Percentiles rank a stretch among this genome's conserved stretches.
These are phyloP conservation scores for Sebastes minor DNA, from an alignment of 2,797 vertebrate species.

Conservation along the genomic window DNA sequence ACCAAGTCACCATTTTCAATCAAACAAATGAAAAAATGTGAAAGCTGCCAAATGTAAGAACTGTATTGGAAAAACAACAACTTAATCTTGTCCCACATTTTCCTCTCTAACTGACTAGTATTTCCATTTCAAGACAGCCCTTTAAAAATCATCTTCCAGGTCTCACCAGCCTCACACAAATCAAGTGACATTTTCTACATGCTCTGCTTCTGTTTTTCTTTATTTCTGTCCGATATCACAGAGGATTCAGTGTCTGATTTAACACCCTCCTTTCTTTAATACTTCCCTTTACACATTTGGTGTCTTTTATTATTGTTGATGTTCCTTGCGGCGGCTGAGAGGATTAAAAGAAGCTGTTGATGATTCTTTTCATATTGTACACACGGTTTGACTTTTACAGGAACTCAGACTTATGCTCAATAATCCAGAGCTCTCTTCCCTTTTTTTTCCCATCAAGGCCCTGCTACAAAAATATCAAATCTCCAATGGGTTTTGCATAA, in stretches of 20 bases:
- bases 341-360: conserved; percentile 14
- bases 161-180: neutral
- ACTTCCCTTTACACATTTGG: conserved; percentile 21
- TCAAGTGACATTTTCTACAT: neutral
- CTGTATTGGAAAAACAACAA: neutral
- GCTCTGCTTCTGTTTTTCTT: conserved; percentile 34
- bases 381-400: neutral
- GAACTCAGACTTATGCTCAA: neutral
- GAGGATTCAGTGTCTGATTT: conserved; percentile 45
- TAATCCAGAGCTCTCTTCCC: neutral
- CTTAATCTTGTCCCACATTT: neutral
- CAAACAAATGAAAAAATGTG: neutral
- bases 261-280: conserved; percentile 23
- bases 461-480: neutral
- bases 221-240: conserved; percentile 10
- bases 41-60: too few species aligned
- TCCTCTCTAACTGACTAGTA: neutral
- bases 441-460: neutral
- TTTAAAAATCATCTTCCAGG: conserved; percentile 3
- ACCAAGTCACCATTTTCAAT: neutral
- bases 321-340: neutral
- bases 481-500: neutral
- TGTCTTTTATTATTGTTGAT: conserved; percentile 37
- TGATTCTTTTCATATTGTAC: conserved; percentile 14
- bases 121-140: neutral